A percentile compares a stretch with the other conserved stretches of the same genome.
These are phyloP conservation scores for Oryctolagus cuniculus DNA, from an alignment of 2,113 vertebrate genomes.

Conservation along the genomic window DNA sequence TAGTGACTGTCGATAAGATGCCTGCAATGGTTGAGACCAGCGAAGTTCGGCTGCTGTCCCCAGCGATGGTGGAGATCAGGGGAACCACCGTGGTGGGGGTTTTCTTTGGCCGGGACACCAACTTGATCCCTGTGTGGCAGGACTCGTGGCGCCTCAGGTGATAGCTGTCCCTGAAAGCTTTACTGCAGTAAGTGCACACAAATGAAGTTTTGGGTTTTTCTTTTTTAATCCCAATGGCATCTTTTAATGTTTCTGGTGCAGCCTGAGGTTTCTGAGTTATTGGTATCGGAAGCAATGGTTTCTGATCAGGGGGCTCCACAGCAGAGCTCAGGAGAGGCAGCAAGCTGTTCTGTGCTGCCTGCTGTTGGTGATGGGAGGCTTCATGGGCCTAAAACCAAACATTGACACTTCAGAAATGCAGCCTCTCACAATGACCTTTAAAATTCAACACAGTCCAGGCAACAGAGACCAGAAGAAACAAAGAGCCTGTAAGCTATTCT, in stretches of 20 bases:
- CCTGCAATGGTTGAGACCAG: constrained; percentile 96
- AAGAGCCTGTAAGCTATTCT: constrained; percentile 53
- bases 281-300: constrained; percentile 96
- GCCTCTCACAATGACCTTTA: constrained; percentile 68
- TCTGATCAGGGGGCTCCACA: constrained; percentile 96
- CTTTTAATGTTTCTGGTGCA: constrained; percentile 95
- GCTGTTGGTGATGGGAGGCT: constrained; percentile 98
- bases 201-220: constrained; percentile 99
- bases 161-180: constrained; percentile 99
- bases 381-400: constrained; percentile 96
- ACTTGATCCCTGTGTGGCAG: constrained; percentile 98
- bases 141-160: constrained; percentile 98
- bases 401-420: constrained; percentile 87
- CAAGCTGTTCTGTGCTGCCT: constrained; percentile 96
- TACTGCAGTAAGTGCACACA: constrained; percentile 98
- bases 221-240: constrained; percentile 95
- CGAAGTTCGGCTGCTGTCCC: constrained; percentile 94
- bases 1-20: constrained; percentile 96
- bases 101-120: constrained; percentile 98
- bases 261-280: constrained; percentile 97
- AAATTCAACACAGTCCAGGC: constrained; percentile 76
- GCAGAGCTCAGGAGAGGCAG: constrained; percentile 96
- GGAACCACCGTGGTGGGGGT: constrained; percentile 94
- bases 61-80: constrained; percentile 96
- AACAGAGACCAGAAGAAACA: constrained; percentile 63